phyloP scores from a whole-genome alignment of 2,797 vertebrate species.

The Jordanella pulchra region DNA sequence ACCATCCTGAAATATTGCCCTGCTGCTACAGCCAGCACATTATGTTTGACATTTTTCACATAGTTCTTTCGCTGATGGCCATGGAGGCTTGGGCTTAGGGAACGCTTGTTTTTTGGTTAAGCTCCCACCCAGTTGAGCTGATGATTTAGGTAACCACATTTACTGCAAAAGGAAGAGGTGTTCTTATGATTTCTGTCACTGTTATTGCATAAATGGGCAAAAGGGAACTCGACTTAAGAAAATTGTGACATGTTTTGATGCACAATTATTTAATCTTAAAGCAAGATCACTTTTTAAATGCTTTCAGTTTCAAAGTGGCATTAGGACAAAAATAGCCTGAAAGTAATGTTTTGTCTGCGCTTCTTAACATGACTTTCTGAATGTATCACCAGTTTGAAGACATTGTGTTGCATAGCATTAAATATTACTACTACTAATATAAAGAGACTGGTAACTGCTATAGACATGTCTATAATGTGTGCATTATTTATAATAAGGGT shows the following conservation, averaged over 20 bases:
- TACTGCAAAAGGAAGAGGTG: conserved; percentile 16
- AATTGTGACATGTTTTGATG: neutral
- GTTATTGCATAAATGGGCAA: neutral
- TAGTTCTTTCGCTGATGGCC: conserved; percentile 40
- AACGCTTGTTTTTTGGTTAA: conserved; percentile 35
- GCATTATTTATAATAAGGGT: too few species aligned
- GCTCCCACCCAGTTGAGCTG: conserved; percentile 27
- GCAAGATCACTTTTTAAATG: neutral
- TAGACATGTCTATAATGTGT: too few species aligned
- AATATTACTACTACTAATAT: too few species aligned
- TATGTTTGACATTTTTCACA: conserved; percentile 57
- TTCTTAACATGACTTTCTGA: neutral
- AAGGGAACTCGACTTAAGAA: neutral
- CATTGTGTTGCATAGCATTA: neutral
- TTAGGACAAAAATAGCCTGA: neutral
- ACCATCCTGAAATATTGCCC: conserved; percentile 48
- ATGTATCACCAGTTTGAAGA: neutral
- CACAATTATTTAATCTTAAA: neutral
- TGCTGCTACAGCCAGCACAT: conserved; percentile 33
- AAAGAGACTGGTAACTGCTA: too few species aligned
- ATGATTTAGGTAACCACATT: conserved; percentile 35
- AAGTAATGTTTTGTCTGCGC: neutral
- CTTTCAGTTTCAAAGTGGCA: neutral
- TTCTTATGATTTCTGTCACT: neutral
- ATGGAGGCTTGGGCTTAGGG: conserved; percentile 29